Evolutionary conservation across 2,797 vertebrate species (phyloP), one percentile per base, ranked within the genome.

Genomic region (Euthynnus affinis): DNA sequence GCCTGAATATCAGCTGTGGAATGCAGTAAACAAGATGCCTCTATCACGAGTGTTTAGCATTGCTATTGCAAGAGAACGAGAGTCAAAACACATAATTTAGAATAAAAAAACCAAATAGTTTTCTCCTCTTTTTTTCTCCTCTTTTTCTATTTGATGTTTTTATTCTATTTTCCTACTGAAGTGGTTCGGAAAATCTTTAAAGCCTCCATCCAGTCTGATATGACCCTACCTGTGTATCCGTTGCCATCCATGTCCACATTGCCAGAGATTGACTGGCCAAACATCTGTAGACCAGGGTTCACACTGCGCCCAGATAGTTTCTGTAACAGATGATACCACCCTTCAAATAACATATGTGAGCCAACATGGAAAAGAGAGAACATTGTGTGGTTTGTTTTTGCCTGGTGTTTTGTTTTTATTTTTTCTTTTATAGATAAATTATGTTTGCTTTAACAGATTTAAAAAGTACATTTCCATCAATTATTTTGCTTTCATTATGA

Each of bases 211-310:
- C 9, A 9, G 6, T 59, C 32, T 68, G 78, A 23, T 59, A 9
- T 57, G 79, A 73, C 82, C 88, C 20, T 95, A 99, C 98, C 98
- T 94, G 96, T 90, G 81, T 99, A 99, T 78, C 96, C 97, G 55
- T 99, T 99, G 84, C 96, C 96, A 86, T 99, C 98, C 98, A 99
- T 99, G 92, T 99, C 98, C 49, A 99, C 92, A 71, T 94, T 96
- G 71, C 98, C 98, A 0, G 98, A 99, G 92, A 99, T 96, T 6
- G 98, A 98, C 94, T 99, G 98, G 58, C 98, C 98, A 74, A 99
- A 99, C 98, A 99, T 99, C 91, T 94, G 95, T 57, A 99, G 92
- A 23, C 88, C 90, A 6, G 97, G 96, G 81, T 84, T 96, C 79
- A 99, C 74, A 32, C 93, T 96, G 88, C 84, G 94, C 58, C 98